A percentile compares a stretch with the other conserved stretches of the same genome.
Conservation (phyloP, 2,888 invertebrate species). For the Drosophila paramelanica region DNA sequence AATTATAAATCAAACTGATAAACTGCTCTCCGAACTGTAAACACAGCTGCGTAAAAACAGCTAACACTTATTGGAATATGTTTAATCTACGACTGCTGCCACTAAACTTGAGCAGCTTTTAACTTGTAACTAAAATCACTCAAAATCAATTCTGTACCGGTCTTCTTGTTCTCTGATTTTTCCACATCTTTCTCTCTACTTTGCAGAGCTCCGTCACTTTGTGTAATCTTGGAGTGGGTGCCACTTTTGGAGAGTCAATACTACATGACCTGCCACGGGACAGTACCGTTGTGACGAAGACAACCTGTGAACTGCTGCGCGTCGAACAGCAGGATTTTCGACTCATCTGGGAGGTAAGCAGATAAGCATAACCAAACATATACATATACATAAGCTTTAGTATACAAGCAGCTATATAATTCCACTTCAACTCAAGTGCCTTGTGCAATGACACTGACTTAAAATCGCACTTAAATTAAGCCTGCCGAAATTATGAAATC, state of each 20-base stretch:
- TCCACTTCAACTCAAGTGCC: conserved; percentile 10
- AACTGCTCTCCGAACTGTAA: conserved; percentile 11
- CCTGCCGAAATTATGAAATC: background rate
- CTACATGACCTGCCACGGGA: conserved; percentile 90
- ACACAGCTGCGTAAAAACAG: conserved; percentile 22
- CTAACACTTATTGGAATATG: conserved; percentile 33
- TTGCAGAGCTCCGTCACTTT: conserved; percentile 88
- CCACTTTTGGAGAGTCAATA: conserved; percentile 91
- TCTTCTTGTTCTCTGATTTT: background rate
- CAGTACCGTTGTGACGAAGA: conserved; percentile 90
- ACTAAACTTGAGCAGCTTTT: conserved; percentile 46
- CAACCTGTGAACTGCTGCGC: conserved; percentile 90
- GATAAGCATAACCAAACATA: background rate
- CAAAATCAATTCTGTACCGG: background rate
- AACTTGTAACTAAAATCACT: conserved; percentile 8
- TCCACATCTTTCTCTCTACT: conserved; percentile 10
- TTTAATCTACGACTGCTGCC: conserved; percentile 41
- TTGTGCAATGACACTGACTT: conserved; percentile 25
- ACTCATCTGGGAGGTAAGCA: conserved; percentile 91
- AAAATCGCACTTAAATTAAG: background rate
- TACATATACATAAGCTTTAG: background rate
- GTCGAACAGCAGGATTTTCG: conserved; percentile 92
- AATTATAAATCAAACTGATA: conserved; percentile 49
- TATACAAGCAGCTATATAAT: conserved; percentile 14
- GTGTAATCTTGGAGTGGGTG: conserved; percentile 90